Percentiles rank a stretch among this genome's conserved stretches.
phyloP scores from a whole-genome alignment of 2,888 invertebrate genomes.

The Nomada goodeniana region DNA sequence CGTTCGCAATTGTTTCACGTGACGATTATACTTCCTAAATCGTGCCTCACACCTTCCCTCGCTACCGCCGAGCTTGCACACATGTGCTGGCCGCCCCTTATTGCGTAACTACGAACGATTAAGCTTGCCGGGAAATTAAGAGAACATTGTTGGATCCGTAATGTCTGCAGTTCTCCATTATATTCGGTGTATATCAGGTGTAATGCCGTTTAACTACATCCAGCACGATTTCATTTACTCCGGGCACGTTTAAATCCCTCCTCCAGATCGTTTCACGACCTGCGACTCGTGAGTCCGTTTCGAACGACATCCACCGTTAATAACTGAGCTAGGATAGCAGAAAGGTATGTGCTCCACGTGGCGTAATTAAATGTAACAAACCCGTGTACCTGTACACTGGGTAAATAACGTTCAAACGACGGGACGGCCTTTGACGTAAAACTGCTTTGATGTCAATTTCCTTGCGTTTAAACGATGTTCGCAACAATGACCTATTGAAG shows the following conservation, averaged over 20 bases:
- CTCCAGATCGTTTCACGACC: slow-evolving; percentile 28
- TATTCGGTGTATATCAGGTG: slow-evolving; percentile 57
- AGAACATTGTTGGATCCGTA: slow-evolving; percentile 56
- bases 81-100: slow-evolving; percentile 7
- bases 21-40: slow-evolving; percentile 44
- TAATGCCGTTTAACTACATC: slow-evolving; percentile 57
- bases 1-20: slow-evolving; percentile 52
- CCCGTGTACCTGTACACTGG: slow-evolving; percentile 17
- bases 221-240: slow-evolving; percentile 61
- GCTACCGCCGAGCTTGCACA: not conserved
- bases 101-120: slow-evolving; percentile 57
- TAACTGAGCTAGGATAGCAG: slow-evolving; percentile 44
- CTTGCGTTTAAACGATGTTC: slow-evolving; percentile 18
- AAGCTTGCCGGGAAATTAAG: slow-evolving; percentile 56
- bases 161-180: slow-evolving; percentile 58
- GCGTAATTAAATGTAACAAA: slow-evolving; percentile 26
- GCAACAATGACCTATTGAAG: not conserved
- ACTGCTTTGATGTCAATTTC: slow-evolving; percentile 46
- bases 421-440: slow-evolving; percentile 6
- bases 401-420: slow-evolving; percentile 47
- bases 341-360: slow-evolving; percentile 4
- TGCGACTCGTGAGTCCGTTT: slow-evolving; percentile 57
- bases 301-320: slow-evolving; percentile 49
- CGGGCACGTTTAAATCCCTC: slow-evolving; percentile 52
- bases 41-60: not conserved